Base-by-base conservation (phyloP, 2,797 vertebrate genomes). In the Thamnophis elegans region DNA sequence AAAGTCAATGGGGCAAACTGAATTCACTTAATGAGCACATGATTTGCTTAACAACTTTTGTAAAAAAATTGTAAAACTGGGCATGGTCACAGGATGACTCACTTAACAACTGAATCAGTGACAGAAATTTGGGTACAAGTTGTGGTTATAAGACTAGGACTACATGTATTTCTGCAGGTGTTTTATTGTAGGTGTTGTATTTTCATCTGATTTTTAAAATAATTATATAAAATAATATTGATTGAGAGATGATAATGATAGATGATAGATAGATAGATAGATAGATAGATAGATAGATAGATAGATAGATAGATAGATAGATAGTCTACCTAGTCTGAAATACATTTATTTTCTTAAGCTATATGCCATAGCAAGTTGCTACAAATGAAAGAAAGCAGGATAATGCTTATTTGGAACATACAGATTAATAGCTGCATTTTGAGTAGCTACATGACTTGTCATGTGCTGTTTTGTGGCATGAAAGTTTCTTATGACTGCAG, bases 401-500 rank as follows among this genome's bases (percentile, higher is more conserved):
- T 87, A 87, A 58, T 60, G 22, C 54, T 62, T 65, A 53, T 82
- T 88, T 78, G 25, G 10, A 26, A 14, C 28, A 11, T 20, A 58
- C 16, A 92, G 60, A 55, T 62, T 85, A 85, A 47, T 82, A 56
- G 20, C 26, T 86, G 12, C 89, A 54, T 42, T 91, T 26, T 90
- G 32, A 93, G 55, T 36, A 55, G 65, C 89, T 88, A 32, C 51
- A 82, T 88, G 93, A 90, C 53, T 32, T 82, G 13, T 55, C 56
- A 56, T 56, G 20, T 90, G 85, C n/a, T 92, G 56, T 60, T 87
- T 89, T 89, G 55, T 56, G 60, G 47, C 59, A 78, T 89, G 42
- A 12, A 89, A 16, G 0, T 11, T 26, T 6, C 13, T 51, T 32
- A 93, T 94, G 96, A 93, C 93, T 96, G 94, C 73, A 26, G 59